phyloP scores from a whole-genome alignment of 2,113 vertebrate species.

The Myiozetetes cayanensis region DNA sequence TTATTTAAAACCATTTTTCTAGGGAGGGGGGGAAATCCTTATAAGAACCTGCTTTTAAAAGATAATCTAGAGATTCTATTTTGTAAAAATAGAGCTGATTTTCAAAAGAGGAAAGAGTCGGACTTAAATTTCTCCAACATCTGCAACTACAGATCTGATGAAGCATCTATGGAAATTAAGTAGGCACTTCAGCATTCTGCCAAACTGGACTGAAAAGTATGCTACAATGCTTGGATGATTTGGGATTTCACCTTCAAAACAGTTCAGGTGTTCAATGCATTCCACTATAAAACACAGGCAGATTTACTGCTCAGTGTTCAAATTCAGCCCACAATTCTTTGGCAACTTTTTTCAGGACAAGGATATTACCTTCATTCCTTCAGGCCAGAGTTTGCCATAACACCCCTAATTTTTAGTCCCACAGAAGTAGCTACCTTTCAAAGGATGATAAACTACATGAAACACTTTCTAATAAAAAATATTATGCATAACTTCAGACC shows the following conservation, averaged over 20 bases:
- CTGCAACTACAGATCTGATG: slow-evolving; percentile 33
- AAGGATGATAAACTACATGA: neutral
- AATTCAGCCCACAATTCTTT: neutral
- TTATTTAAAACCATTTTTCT: neutral
- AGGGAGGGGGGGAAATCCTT: neutral
- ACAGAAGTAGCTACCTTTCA: neutral
- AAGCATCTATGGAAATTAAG: slow-evolving; percentile 28
- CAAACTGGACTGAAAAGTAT: neutral
- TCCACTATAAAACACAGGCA: neutral
- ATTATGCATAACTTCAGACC: neutral
- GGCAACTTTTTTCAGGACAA: neutral
- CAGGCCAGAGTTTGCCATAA: neutral
- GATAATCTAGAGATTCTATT: neutral
- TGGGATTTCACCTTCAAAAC: neutral
- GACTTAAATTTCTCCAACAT: slow-evolving; percentile 31
- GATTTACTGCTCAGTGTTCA: neutral
- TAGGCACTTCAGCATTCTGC: neutral
- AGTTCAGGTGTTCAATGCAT: neutral
- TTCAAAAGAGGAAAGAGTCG: neutral
- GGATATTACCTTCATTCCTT: neutral
- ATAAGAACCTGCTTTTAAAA: neutral
- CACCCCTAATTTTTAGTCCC: neutral
- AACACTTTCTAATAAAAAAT: neutral
- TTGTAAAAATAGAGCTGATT: slow-evolving; percentile 20
- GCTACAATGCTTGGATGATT: neutral